Conservation (phyloP, 1,140 invertebrate genomes). For the Cepaea nemoralis region DNA sequence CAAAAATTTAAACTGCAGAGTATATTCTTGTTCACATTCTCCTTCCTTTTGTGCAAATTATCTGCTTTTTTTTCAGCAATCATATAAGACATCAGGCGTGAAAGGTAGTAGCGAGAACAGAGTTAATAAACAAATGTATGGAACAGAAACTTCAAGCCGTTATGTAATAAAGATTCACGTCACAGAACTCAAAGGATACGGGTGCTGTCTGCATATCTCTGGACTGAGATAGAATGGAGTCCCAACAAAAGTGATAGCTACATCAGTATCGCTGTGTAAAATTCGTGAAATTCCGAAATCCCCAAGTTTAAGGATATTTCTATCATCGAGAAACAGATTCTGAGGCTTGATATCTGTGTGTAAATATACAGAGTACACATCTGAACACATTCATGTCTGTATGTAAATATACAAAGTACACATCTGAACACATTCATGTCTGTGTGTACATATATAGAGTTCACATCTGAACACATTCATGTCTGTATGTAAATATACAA, state of each 20-base stretch:
- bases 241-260: slow-evolving; percentile 73
- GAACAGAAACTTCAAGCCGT: too few relatives aligned
- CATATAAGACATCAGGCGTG: neutral
- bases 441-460: too few relatives aligned
- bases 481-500: too few relatives aligned
- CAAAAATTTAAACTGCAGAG: too few relatives aligned
- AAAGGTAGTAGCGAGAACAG: neutral
- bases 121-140: neutral
- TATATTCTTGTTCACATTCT: too few relatives aligned
- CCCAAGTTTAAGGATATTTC: slow-evolving; percentile 74
- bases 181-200: slow-evolving; percentile 65
- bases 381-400: too few relatives aligned
- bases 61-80: neutral
- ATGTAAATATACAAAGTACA: too few relatives aligned
- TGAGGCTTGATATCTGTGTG: slow-evolving; percentile 71
- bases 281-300: slow-evolving; percentile 76
- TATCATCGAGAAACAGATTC: slow-evolving; percentile 74
- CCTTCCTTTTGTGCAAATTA: neutral
- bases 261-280: slow-evolving; percentile 67
- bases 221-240: slow-evolving; percentile 76
- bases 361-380: too few relatives aligned
- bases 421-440: too few relatives aligned
- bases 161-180: too few relatives aligned
- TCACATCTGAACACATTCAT: too few relatives aligned
- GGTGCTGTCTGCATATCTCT: slow-evolving; percentile 73